A percentile compares a stretch with the other conserved stretches of the same genome.
phyloP scores from a whole-genome alignment of 2,888 invertebrate species.

The Drosophila atroscutellata region DNA sequence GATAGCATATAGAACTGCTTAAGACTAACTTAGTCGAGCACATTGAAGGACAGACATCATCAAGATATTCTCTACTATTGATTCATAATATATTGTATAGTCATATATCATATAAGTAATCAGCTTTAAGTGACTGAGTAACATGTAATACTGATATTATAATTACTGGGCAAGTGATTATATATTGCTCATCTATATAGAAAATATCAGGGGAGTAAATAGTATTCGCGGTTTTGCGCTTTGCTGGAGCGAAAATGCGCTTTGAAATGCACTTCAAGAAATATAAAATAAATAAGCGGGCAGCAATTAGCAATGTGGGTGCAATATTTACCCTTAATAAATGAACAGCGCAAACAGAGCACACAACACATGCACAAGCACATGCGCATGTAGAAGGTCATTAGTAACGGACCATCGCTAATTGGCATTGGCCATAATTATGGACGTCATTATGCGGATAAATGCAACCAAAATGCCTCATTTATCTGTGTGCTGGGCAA shows the following conservation, averaged over 20 bases:
- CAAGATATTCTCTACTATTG: neutral
- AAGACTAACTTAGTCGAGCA: neutral
- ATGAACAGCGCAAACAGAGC: constrained; percentile 1
- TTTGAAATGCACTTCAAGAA: constrained; percentile 18
- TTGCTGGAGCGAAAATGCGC: neutral
- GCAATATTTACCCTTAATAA: constrained; percentile 33
- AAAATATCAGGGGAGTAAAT: neutral
- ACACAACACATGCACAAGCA: neutral
- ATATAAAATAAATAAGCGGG: constrained; percentile 29
- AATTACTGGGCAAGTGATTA: neutral
- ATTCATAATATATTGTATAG: neutral
- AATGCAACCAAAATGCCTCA: constrained; percentile 20
- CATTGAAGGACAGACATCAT: neutral
- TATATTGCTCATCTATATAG: neutral
- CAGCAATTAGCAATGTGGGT: constrained; percentile 39
- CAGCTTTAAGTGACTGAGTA: neutral
- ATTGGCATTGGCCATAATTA: constrained; percentile 37
- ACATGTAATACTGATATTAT: neutral
- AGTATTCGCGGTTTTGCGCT: neutral
- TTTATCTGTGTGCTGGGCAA: neutral
- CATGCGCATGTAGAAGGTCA: constrained; percentile 12
- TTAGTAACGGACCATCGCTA: constrained; percentile 46
- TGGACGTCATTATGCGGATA: constrained; percentile 20
- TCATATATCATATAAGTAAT: neutral
- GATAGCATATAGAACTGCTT: neutral